A percentile compares a stretch with the other conserved stretches of the same genome.
These are phyloP conservation scores for Chunga burmeisteri DNA, from an alignment of 2,113 vertebrate species.

Conservation along the genomic window DNA sequence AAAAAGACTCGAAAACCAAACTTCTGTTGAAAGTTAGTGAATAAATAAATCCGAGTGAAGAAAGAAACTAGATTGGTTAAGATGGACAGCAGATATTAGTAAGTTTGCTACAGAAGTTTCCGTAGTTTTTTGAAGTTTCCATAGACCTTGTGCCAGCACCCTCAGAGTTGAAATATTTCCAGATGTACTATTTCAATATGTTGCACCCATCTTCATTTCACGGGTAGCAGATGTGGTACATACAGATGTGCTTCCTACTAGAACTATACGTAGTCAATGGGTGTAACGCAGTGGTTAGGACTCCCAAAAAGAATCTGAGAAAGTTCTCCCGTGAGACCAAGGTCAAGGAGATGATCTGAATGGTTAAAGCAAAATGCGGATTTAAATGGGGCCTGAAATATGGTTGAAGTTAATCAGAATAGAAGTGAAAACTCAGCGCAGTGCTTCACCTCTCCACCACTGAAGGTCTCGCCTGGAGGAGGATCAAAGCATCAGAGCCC, in stretches of 20 bases:
- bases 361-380: not conserved
- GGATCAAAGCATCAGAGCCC: not conserved
- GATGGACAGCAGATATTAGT: not conserved
- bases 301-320: not conserved
- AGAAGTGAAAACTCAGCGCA: not conserved
- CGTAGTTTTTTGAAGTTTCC: not conserved
- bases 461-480: not conserved
- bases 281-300: not conserved
- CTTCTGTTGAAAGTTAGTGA: not conserved
- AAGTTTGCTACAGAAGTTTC: not conserved
- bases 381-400: not conserved
- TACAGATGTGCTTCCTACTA: not conserved
- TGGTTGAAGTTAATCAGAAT: not conserved
- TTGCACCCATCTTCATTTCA: not conserved
- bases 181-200: accelerated
- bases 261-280: accelerated
- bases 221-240: not conserved
- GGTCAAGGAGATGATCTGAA: not conserved
- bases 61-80: not conserved
- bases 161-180: not conserved
- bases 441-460: not conserved
- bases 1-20: not conserved
- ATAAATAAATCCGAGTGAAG: accelerated
- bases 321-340: not conserved
- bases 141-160: not conserved